Evolutionary conservation across 1,140 invertebrate genomes (phyloP), one percentile per base, ranked within the genome.

Genomic region (Tribolium madens): DNA sequence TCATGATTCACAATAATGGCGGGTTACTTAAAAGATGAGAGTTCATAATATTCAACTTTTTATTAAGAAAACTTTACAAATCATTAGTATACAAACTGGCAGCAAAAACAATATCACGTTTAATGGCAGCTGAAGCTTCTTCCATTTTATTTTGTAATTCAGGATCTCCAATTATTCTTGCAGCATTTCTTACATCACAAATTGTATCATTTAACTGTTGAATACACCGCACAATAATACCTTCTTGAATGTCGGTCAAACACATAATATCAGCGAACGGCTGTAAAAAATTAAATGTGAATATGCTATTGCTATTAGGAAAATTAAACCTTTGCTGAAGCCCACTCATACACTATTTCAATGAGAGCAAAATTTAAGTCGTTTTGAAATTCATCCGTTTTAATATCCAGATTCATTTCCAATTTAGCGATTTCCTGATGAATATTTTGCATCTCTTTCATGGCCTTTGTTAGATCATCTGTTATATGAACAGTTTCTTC

Each of bases 41-140:
- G n/a, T n/a, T 21, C 18, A 21, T 2, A 21, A 21, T 21, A 21
- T 3, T 21, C 18, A 21, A 21, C 1, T 3, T 21, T 21, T 21
- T 21, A 21, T 21, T 21, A n/a, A n/a, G n/a, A n/a, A n/a, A n/a
- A 52, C 3, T 14, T 60, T 60, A 64, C 14, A 64, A 64, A 33
- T 64, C 57, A 9, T 64, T 64, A 1, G 96, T 98, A 84, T 99
- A 99, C 10, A 99, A 89, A 87, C 96, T 98, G 14, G 97, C 96
- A 31, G 97, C 95, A 87, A 99, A 99, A 0, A 99, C 98, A 84
- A 99, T 99, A 86, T 99, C 98, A 80, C 98, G 88, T 85, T 98
- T 98, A 71, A 99, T 98, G 33, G 93, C 91, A 1, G 91, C 91
- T 0, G 95, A 96, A 0, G 97, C 96, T 86, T 97, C 94, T 85